Conservation (phyloP, 2,797 vertebrate genomes). For the Poecilia picta region DNA sequence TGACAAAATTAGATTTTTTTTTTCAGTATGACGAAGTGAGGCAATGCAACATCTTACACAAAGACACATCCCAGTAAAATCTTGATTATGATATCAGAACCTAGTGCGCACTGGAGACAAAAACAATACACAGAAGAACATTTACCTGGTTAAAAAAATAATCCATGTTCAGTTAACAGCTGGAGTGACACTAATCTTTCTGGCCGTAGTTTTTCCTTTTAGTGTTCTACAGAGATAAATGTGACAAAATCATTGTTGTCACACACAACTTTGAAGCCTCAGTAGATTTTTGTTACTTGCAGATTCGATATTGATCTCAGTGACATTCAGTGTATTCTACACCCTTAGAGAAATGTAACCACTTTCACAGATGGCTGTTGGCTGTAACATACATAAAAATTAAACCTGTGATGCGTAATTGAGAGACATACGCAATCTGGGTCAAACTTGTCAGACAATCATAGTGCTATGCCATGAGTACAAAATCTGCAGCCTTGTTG, state of each 20-base stretch:
- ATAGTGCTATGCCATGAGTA: not conserved
- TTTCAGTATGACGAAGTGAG: not conserved
- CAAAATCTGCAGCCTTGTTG: not conserved
- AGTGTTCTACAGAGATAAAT: not conserved
- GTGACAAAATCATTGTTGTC: not conserved
- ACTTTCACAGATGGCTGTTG: not conserved
- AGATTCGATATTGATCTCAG: not conserved
- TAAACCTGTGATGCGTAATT: not conserved
- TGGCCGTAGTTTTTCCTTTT: not conserved
- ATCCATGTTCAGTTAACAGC: not conserved
- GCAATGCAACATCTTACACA: not conserved
- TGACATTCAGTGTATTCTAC: not conserved
- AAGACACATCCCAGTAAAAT: not conserved
- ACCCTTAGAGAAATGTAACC: not conserved
- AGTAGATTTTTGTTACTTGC: not conserved
- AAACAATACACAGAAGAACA: not conserved
- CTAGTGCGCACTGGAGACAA: not conserved
- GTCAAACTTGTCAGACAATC: slow-evolving; percentile 47
- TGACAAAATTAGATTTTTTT: not conserved
- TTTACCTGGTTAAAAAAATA: not conserved
- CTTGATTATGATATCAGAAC: not conserved
- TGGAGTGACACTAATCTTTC: not conserved
- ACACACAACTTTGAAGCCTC: not conserved
- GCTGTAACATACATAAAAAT: not conserved
- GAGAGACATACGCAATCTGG: slow-evolving; percentile 34